These are phyloP conservation scores for Lasioglossum marginatum DNA, from an alignment of 2,888 invertebrate genomes.

Conservation along the genomic window DNA sequence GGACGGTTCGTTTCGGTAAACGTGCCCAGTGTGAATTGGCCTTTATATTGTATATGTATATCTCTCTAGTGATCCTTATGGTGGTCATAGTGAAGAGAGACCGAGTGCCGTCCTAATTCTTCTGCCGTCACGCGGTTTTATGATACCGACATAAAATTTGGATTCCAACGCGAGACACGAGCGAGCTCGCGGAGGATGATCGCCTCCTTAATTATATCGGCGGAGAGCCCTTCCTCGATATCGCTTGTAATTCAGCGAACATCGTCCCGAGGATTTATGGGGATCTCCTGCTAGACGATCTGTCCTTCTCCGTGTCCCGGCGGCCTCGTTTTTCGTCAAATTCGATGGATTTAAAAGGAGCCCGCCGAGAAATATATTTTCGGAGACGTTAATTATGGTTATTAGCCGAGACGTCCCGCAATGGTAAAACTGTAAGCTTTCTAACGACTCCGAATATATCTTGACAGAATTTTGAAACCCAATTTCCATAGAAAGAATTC, in stretches of 20 bases:
- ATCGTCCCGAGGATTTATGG: conserved; percentile 66
- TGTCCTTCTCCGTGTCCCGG: conserved; percentile 42
- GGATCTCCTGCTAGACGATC: conserved; percentile 62
- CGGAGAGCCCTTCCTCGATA: conserved; percentile 78
- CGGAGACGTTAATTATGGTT: conserved; percentile 14
- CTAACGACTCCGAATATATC: background rate
- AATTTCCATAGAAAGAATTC: background rate
- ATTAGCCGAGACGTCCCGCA: background rate
- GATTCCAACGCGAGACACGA: conserved; percentile 79
- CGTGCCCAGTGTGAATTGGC: conserved; percentile 60
- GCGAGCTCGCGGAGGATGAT: conserved; percentile 69
- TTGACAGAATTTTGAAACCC: background rate
- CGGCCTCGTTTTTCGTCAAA: conserved; percentile 58
- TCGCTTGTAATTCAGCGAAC: conserved; percentile 81
- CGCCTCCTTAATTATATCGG: conserved; percentile 81
- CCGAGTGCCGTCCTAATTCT: conserved; percentile 81
- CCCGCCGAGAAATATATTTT: conserved; percentile 2
- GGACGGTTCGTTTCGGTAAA: conserved; percentile 20
- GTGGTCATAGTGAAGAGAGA: conserved; percentile 58
- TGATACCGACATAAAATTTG: conserved; percentile 83
- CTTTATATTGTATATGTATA: conserved; percentile 49
- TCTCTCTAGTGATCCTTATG: conserved; percentile 54
- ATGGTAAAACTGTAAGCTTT: background rate
- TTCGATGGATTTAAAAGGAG: conserved; percentile 39
- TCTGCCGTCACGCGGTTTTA: conserved; percentile 83